Conservation (phyloP, 1,140 invertebrate species). For the Yoshiicerus persimilis region DNA sequence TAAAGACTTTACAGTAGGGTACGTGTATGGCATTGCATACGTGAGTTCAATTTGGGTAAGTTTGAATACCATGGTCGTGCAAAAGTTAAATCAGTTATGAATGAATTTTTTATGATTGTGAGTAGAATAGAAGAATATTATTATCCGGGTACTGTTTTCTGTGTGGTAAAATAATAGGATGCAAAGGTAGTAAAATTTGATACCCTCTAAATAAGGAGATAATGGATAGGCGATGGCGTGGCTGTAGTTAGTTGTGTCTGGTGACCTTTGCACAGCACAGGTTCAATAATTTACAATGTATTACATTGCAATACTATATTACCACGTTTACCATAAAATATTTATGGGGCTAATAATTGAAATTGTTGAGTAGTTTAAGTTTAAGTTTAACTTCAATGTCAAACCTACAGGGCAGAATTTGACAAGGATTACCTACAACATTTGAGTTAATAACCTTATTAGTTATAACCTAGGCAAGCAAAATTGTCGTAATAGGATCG, state of each 20-base stretch:
- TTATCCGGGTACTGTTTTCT: neutral
- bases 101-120: neutral
- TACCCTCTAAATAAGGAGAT: neutral
- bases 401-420: neutral
- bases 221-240: neutral
- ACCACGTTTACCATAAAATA: neutral
- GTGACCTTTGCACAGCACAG: neutral
- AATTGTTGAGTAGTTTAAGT: neutral
- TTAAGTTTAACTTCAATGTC: neutral
- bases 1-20: too few species aligned
- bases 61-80: neutral
- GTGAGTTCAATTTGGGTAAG: too few species aligned
- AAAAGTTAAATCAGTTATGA: neutral
- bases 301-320: too few species aligned
- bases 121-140: neutral
- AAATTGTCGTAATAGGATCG: neutral
- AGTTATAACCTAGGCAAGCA: neutral
- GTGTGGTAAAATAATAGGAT: neutral
- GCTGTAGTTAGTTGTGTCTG: neutral
- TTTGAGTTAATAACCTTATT: conserved; percentile 13
- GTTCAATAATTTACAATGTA: neutral
- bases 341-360: neutral
- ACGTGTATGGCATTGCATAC: too few species aligned
- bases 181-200: conserved; percentile 4
- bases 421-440: neutral